A percentile compares a stretch with the other conserved stretches of the same genome.
Conservation (phyloP, 1,140 invertebrate species). For the Drosophila aff. region DNA sequence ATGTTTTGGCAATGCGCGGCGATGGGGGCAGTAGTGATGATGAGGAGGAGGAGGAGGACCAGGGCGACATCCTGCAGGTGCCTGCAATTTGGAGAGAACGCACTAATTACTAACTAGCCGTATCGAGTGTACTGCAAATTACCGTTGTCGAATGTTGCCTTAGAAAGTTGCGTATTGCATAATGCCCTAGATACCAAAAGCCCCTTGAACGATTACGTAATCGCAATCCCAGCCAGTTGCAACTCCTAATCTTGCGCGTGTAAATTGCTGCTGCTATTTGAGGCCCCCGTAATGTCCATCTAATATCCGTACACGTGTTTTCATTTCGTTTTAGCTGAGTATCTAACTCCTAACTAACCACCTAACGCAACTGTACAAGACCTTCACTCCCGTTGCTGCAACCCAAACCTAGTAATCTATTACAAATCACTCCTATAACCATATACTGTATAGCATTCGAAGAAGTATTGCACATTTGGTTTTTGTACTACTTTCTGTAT, state of each 20-base stretch:
- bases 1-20: slow-evolving; percentile 76
- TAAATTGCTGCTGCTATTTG: slow-evolving; percentile 50
- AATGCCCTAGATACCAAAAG: slow-evolving; percentile 62
- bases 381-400: slow-evolving; percentile 64
- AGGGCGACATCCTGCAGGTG: slow-evolving; percentile 83
- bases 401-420: slow-evolving; percentile 36
- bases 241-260: slow-evolving; percentile 27
- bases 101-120: slow-evolving; percentile 27
- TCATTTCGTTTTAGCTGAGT: slow-evolving; percentile 67
- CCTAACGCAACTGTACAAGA: slow-evolving; percentile 36
- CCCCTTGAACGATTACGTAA: slow-evolving; percentile 72
- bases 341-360: slow-evolving; percentile 25
- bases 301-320: slow-evolving; percentile 50
- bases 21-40: slow-evolving; percentile 62
- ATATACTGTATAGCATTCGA: slow-evolving; percentile 25
- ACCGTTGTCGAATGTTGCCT: slow-evolving; percentile 36
- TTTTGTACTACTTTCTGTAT: slow-evolving; percentile 40
- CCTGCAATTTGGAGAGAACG: slow-evolving; percentile 36
- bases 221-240: slow-evolving; percentile 37
- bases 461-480: slow-evolving; percentile 51
- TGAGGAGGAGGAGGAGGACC: slow-evolving; percentile 80
- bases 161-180: slow-evolving; percentile 51
- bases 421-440: slow-evolving; percentile 8
- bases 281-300: slow-evolving; percentile 28
- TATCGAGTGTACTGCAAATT: slow-evolving; percentile 52